Base-by-base conservation (phyloP, 2,888 invertebrate species). In the Ophioninae sp. region DNA sequence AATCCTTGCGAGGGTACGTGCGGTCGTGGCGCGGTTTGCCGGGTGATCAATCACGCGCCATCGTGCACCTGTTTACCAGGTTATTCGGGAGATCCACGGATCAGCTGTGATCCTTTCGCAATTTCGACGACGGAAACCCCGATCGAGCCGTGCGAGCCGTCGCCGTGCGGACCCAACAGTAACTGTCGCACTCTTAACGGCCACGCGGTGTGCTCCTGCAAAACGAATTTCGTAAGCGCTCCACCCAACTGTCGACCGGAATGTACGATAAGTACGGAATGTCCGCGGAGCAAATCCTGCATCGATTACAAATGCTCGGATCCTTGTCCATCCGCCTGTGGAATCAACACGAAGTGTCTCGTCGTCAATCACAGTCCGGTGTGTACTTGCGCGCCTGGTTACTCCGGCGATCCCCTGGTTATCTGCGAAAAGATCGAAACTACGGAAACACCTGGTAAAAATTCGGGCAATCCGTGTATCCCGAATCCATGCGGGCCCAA, bases 321-420 rank as follows among this genome's bases (percentile, higher is more conserved):
- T 92, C 97, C 97, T 10, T 97, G 97, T 90, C 96, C 96, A 23
- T 96, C 96, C 85, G 96, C 96, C 17, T 97, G 97, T 90, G 97
- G 97, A 64, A 93, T 95, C 69, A 96, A 97, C 89, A 97, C 97
- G 50, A 95, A 96, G 85, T 98, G 98, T 90, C 96, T 96, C 93
- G 96, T 97, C 70, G 95, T 97, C 75, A 97, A 97, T 88, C 98
- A 98, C 91, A 97, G 97, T 91, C 97, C 97, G 56, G 96, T 97
- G 88, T 98, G 98, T 93, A 97, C 96, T 90, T 98, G 98, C 90
- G 95, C 96, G 81, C 94, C 95, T 86, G 96, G 96, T 86, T 96
- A 95, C 91, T 96, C 96, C 59, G 97, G 97, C 81, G 96, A 97
- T 95, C 97, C 97, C 65, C 96, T 97, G 90, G 94, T 95, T 85